Base-by-base conservation (phyloP, 2,797 vertebrate genomes). In the Eutrigla gurnardus region DNA sequence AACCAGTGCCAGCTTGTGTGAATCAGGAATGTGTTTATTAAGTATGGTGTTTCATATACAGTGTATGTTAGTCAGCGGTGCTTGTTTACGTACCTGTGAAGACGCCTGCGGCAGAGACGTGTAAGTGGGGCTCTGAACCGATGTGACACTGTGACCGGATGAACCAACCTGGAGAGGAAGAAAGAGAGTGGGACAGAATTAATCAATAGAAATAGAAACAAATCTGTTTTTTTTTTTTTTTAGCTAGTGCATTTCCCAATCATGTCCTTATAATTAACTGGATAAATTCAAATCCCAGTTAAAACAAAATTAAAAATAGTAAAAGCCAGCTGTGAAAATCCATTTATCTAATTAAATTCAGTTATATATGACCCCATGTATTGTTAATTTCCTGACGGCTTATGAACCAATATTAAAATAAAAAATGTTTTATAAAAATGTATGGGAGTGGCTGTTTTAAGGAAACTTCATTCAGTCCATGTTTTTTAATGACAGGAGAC, bases 31-130 rank as follows among this genome's bases (percentile, higher is more conserved):
- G 40, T 63, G 14, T 63, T 66, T 45, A 65, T 47, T 18, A 52
- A 54, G 59, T 60, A 7, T 8, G 65, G 32, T 63, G 6, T 37
- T 49, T 3, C 5, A 42, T 52, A n/a, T 57, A 53, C 6, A 33
- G 50, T 53, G 8, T 47, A 46, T 5, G 59, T 39, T 17, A 66
- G 15, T 50, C n/a, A n/a, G 50, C n/a, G 18, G 40, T 40, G 39
- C 18, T 42, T 11, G 50, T 35, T 68, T 5, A 45, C 25, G 11
- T 95, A 98, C 97, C 96, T 97, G 97, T 88, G 95, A 88, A 80
- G 94, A 67, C 9, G 92, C 89, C 77, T 95, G 96, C 75, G 94
- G 92, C 85, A 94, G 76, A 40, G 86, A 53, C 5, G 86, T 65
- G 78, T 94, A 93, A 15, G 89, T 72, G 39, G 92, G 88, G 88